Evolutionary conservation across 2,888 invertebrate genomes (phyloP), one percentile per base, ranked within the genome.

Genomic region (Agrilus cyanescens): DNA sequence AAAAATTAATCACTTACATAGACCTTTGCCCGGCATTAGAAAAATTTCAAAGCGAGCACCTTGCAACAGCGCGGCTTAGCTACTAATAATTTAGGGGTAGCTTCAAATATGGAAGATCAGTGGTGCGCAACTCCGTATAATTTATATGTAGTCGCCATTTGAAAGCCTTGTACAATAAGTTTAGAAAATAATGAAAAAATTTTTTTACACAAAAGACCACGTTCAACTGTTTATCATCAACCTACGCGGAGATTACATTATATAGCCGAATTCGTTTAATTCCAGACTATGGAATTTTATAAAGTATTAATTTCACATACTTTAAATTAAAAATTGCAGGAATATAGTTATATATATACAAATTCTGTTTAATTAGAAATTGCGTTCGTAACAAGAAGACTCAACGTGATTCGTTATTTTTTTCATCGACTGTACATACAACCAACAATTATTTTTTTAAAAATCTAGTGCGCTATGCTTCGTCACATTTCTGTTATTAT

Each of bases 41-140:
- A 61, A 64, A 62, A 60, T 59, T 60, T 62, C 65, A 65, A 63
- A 57, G 60, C 60, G 61, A 63, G 63, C 63, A 66, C 64, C 65
- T 62, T 63, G 63, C 67, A 60, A 63, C 61, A 64, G 60, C 63
- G 65, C 65, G 63, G 62, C 62, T 62, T 65, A 64, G 65, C 66
- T 66, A 66, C 66, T 66, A 64, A 64, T 66, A 64, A 66, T 62
- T 62, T 62, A 62, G 60, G 61, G 60, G 62, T 56, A 60, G 60
- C 61, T 57, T 58, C 57, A 59, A 59, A 61, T 55, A 56, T 56
- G 54, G 59, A 56, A 56, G 58, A 25, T 25, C 25, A 25, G 53
- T 60, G 55, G 58, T 62, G 65, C 65, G 63, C 63, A 64, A 62
- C 64, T 64, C 63, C 60, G 59, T 59, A 57, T 62, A 64, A 61